These are phyloP conservation scores for Barnardius zonarius DNA, from an alignment of 2,113 vertebrate species.

Conservation along the genomic window DNA sequence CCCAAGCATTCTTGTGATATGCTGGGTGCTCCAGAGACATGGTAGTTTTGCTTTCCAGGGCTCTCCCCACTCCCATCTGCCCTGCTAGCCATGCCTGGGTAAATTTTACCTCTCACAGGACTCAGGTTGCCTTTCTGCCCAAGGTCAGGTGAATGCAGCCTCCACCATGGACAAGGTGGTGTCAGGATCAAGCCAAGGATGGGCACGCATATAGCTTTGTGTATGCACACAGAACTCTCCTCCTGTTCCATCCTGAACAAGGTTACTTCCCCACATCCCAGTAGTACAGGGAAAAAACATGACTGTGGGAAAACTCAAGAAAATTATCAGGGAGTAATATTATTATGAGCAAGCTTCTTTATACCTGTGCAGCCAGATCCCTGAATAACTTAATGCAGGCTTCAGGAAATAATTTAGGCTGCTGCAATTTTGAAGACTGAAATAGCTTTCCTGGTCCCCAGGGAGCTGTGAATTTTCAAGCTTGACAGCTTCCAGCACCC, in stretches of 20 bases:
- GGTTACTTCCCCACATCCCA: background rate
- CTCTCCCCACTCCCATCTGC: background rate
- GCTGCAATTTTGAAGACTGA: background rate
- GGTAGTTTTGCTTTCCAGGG: background rate
- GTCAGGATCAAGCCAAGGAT: background rate
- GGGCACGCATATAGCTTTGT: no score
- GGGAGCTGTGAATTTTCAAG: background rate
- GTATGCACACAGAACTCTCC: background rate
- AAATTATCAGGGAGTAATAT: background rate
- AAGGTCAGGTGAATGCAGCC: background rate
- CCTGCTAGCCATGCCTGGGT: background rate
- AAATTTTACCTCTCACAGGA: background rate
- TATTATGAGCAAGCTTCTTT: background rate
- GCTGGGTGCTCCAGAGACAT: background rate
- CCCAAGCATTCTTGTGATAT: background rate
- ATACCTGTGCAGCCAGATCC: background rate
- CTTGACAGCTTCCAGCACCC: background rate
- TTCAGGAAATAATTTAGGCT: background rate
- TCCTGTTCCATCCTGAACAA: background rate
- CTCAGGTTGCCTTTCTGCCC: background rate
- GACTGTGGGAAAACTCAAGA: background rate
- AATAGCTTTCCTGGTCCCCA: background rate
- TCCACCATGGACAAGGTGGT: rapidly evolving
- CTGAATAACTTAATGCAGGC: background rate
- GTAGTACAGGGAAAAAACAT: rapidly evolving